Base-by-base conservation (phyloP, 2,797 vertebrate genomes). In the Cichlasoma orientale region DNA sequence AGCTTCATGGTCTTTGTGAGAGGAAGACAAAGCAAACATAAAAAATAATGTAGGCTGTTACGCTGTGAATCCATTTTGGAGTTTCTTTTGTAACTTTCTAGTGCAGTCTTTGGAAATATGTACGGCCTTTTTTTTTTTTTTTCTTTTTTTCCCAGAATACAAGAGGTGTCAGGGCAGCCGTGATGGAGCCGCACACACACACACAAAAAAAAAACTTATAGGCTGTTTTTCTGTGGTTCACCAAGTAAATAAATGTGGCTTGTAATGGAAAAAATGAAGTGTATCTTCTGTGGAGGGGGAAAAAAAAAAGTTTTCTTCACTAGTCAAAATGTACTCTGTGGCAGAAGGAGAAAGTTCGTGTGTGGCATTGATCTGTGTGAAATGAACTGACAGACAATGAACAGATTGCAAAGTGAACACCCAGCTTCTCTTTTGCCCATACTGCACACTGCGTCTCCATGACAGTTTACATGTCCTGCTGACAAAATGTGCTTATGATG, bases 381-480 rank as follows among this genome's bases (percentile, higher is more conserved):
- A 94, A 93, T 82, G 82, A 93, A 81, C 89, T 92, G 92, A 93
- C 92, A 92, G 92, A 89, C 91, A 87, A 80, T 63, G 87, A 91
- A 91, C 92, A 93, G 92, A 92, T 93, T 92, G 89, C 88, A 77
- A 81, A 77, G 82, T 77, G 86, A 87, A 88, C 90, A 89, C 88
- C 78, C 88, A 72, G 92, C 86, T 89, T 86, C 83, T 90, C 86
- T 88, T 72, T 69, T 73, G 78, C 85, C 81, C 19, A 2, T 9
- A 6, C 78, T 44, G 74, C 85, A 86, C 61, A 56, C 83, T 69
- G 79, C 52, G 66, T 82, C 82, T 88, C 85, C 83, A 56, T 77
- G 85, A 89, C 90, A 93, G 90, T 94, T 93, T 92, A 88, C 88
- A 79, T 88, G 86, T 94, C 92, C 89, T 80, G 88, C 92, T 93